Evolutionary conservation across 2,113 vertebrate species (phyloP).

Genomic region (Nothobranchius furzeri): DNA sequence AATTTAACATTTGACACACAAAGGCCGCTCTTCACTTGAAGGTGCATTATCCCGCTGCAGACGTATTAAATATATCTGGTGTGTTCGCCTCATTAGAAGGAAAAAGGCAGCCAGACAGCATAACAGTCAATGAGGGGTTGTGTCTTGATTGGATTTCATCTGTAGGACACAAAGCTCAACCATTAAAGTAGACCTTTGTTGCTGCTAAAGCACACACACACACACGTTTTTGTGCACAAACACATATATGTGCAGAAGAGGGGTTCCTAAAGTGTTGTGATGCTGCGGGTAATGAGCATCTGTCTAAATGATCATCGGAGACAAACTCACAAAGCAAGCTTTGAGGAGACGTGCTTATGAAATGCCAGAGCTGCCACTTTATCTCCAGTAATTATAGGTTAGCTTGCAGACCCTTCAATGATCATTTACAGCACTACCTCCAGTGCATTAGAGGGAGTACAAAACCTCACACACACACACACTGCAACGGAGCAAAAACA

Average conservation of each 20-base stretch:
- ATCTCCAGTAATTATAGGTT: slow-evolving; percentile 99
- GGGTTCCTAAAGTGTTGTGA: slow-evolving; percentile 99
- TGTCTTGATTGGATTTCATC: slow-evolving; percentile 99
- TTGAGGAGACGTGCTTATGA: slow-evolving; percentile 98
- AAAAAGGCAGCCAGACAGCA: slow-evolving; percentile 87
- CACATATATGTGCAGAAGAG: slow-evolving; percentile 85
- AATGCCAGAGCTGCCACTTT: slow-evolving; percentile 99
- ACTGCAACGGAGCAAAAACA: slow-evolving; percentile 56
- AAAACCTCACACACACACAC: slow-evolving; percentile 75
- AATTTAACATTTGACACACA: slow-evolving; percentile 86
- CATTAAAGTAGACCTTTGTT: slow-evolving; percentile 99
- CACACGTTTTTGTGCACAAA: slow-evolving; percentile 66
- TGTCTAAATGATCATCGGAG: slow-evolving; percentile 99
- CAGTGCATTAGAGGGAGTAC: slow-evolving; percentile 97
- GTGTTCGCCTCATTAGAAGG: slow-evolving; percentile 93
- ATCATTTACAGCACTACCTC: slow-evolving; percentile 99
- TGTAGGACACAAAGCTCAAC: slow-evolving; percentile 95
- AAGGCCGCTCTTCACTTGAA: slow-evolving; percentile 83
- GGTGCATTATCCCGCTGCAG: slow-evolving; percentile 82
- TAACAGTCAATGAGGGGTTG: slow-evolving; percentile 94
- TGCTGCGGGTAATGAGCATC: slow-evolving; percentile 98
- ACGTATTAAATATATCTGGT: slow-evolving; percentile 93
- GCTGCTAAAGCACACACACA: slow-evolving; percentile 83
- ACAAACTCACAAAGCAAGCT: slow-evolving; percentile 99
- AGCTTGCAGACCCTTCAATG: slow-evolving; percentile 99